Base-by-base conservation (phyloP, 2,888 invertebrate genomes). In the Drosophila nr. perissopoda region DNA sequence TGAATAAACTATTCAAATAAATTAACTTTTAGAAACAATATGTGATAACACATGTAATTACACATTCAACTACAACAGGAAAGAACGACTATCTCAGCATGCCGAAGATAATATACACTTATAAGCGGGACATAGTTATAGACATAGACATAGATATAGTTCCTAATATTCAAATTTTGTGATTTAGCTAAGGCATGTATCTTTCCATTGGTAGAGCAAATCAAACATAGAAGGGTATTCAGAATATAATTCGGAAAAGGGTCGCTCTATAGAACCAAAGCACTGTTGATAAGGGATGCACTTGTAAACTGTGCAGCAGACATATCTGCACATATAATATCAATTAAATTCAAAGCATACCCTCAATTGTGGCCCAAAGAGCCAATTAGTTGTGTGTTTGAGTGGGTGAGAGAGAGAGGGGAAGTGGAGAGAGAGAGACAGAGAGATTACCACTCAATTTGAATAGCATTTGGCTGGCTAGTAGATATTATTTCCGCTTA, bases 361-460 rank as follows among this genome's bases (percentile, higher is more conserved):
- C 49, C 69, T 36, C 31, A 73, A 68, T 65, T 59, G 58, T 56
- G 51, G 67, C 80, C 67, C 80, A 71, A 51, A 76, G 67, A 58
- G 76, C 64, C 78, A 78, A 78, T 78, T 78, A 80, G 67, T 57
- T 76, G 61, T 38, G 59, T 69, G 45, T 51, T 42, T 10, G n/a
- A 33, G 11, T 27, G 36, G n/a, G 51, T 5, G 18, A 11, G 49
- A 36, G 48, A 11, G n/a, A n/a, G 6, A 2, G 25, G 6, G 31
- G 31, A 31, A 8, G 31, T 10, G 3, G 10, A 31, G 10, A 10
- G 31, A 31, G 10, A 31, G 10, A 10, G 31, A 31, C 31, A 10
- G 10, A 10, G 31, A 31, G 31, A 18, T 42, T n/a, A 42, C 27
- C 70, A 71, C 61, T 70, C 62, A 56, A 69, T 76, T 54, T 69